phyloP scores from a whole-genome alignment of 2,888 invertebrate species.

The Acronicta aceris region DNA sequence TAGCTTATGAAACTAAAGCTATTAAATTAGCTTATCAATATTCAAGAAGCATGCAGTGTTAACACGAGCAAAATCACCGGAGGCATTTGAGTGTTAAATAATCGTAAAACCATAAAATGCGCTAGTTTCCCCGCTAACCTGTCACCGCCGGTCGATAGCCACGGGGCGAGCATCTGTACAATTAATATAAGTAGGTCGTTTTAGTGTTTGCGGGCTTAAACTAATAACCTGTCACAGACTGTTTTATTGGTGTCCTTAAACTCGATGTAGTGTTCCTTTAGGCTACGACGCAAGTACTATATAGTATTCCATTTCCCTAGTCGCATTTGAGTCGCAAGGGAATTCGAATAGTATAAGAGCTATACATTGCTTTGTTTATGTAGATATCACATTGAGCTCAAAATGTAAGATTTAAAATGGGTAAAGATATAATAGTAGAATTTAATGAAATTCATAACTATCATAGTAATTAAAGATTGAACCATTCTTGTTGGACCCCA shows the following conservation, averaged over 20 bases:
- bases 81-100: conserved; percentile 38
- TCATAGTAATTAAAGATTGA: conserved; percentile 1
- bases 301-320: conserved; percentile 38
- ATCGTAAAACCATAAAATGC: conserved; percentile 30
- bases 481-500: conserved; percentile 49
- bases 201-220: conserved; percentile 49
- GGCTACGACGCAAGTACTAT: conserved; percentile 19
- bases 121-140: conserved; percentile 25
- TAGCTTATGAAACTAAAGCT: conserved; percentile 1
- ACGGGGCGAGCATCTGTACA: conserved; percentile 43
- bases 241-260: conserved; percentile 48
- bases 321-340: conserved; percentile 1
- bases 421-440: neutral
- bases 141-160: conserved; percentile 26
- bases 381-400: too few species aligned
- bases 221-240: conserved; percentile 48
- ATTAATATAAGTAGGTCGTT: conserved; percentile 51
- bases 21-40: conserved; percentile 16
- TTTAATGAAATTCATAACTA: neutral
- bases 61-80: conserved; percentile 14
- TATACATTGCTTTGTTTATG: too few species aligned
- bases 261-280: conserved; percentile 47
- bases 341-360: neutral
- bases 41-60: conserved; percentile 18
- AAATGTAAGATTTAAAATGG: too few species aligned